A percentile compares a stretch with the other conserved stretches of the same genome.
Conservation (phyloP, 2,797 vertebrate species). For the Anguilla marmorata region DNA sequence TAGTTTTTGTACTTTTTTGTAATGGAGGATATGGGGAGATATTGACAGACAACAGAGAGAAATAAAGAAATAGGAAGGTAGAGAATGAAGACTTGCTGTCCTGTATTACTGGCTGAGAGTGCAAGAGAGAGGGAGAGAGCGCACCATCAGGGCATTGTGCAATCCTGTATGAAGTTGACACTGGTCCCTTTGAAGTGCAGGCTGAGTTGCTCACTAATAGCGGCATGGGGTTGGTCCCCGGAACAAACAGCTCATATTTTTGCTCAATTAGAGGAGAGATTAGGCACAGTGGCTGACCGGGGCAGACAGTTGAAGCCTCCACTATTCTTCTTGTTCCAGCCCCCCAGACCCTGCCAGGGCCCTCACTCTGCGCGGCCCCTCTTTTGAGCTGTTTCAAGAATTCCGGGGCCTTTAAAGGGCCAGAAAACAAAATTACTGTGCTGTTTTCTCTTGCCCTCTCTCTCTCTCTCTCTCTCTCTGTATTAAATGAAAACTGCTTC, state of each 20-base stretch:
- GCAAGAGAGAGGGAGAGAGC: constrained; percentile 48
- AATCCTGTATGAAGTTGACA: constrained; percentile 69
- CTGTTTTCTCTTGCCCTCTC: constrained; percentile 47
- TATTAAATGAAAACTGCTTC: not conserved
- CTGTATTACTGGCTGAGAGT: constrained; percentile 44
- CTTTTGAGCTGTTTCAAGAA: constrained; percentile 73
- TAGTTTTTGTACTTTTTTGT: too few species aligned
- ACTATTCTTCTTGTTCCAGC: constrained; percentile 66
- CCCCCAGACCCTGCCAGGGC: constrained; percentile 52
- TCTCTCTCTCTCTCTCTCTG: constrained; percentile 22
- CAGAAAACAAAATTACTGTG: constrained; percentile 62
- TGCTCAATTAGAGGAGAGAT: constrained; percentile 77
- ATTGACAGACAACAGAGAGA: not conserved
- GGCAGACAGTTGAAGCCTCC: constrained; percentile 55
- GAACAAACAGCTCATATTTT: constrained; percentile 69
- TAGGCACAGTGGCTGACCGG: constrained; percentile 72
- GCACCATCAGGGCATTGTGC: constrained; percentile 63
- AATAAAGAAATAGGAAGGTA: not conserved
- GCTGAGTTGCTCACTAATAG: constrained; percentile 72
- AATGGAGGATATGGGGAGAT: constrained; percentile 11
- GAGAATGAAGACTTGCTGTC: not conserved
- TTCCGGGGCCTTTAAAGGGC: constrained; percentile 61
- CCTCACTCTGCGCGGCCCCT: constrained; percentile 56
- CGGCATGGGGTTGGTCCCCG: constrained; percentile 68
- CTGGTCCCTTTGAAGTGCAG: constrained; percentile 73